Percentiles rank a stretch among this genome's conserved stretches.
These are phyloP conservation scores for Calycopis cecrops DNA, from an alignment of 1,140 invertebrate genomes.

Conservation along the genomic window DNA sequence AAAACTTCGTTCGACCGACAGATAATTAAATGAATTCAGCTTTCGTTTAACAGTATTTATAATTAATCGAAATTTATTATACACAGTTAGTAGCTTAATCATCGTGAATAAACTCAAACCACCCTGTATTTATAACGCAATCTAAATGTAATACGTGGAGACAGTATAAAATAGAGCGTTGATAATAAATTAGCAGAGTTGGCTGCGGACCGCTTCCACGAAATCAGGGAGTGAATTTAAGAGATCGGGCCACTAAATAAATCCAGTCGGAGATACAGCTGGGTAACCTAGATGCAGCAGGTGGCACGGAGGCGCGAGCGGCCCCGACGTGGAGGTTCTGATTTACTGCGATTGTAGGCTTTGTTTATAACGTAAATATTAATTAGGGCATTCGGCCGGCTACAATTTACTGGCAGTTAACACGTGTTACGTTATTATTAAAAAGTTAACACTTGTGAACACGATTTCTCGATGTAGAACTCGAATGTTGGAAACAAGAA, in stretches of 20 bases:
- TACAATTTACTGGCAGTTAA: constrained; percentile 9
- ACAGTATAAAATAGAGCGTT: not conserved
- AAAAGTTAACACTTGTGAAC: too few species aligned
- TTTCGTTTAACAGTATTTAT: too few species aligned
- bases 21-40: too few species aligned
- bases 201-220: not conserved
- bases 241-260: constrained; percentile 3
- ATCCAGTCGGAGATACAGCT: constrained; percentile 1
- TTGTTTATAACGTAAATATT: constrained; percentile 18
- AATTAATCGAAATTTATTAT: too few species aligned
- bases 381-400: constrained; percentile 13
- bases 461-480: too few species aligned
- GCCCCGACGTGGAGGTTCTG: not conserved
- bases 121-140: too few species aligned
- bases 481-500: too few species aligned
- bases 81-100: too few species aligned
- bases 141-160: too few species aligned
- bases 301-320: constrained; percentile 1
- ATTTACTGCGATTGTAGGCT: constrained; percentile 7
- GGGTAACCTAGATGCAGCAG: not conserved
- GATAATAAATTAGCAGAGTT: constrained; percentile 4
- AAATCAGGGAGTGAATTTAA: not conserved
- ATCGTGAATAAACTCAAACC: too few species aligned
- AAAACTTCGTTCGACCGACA: too few species aligned
- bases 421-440: constrained; percentile 6